Evolutionary conservation across 2,888 invertebrate genomes (phyloP), one percentile per base, ranked within the genome.

Genomic region (Falcaria lacertinaria): DNA sequence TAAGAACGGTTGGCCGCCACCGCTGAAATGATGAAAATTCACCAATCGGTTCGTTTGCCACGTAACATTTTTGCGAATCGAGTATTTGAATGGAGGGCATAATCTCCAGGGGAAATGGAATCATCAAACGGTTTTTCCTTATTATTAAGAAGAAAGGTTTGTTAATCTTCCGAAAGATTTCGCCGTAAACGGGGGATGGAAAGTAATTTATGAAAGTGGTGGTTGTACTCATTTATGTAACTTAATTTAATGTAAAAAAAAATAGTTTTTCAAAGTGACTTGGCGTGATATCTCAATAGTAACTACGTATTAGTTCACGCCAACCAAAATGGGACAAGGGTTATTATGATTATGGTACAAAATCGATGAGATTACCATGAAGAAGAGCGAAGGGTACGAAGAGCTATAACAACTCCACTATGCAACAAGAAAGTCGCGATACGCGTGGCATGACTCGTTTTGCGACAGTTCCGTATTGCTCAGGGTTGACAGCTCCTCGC

Each of bases 361-460:
- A n/a, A n/a, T n/a, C n/a, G n/a, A n/a, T n/a, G n/a, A n/a, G n/a
- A n/a, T n/a, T n/a, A n/a, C n/a, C n/a, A n/a, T n/a, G n/a, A n/a
- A n/a, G n/a, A n/a, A n/a, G n/a, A n/a, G n/a, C n/a, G n/a, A n/a
- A n/a, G n/a, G n/a, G n/a, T n/a, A n/a, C n/a, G n/a, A n/a, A n/a
- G n/a, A n/a, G n/a, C n/a, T n/a, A n/a, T n/a, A n/a, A n/a, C n/a
- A n/a, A n/a, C n/a, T n/a, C n/a, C 68, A 73, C 64, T 72, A 60
- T 72, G 64, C 61, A 62, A 67, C n/a, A 69, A 74, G 67, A 59
- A 64, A 70, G 63, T 57, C 54, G 47, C 46, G 43, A 50, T 43
- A 61, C 55, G 74, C 74, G 71, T n/a, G n/a, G n/a, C n/a, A n/a
- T 74, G 73, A 71, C 64, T 45, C 44, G 65, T 42, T 43, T 52